Evolutionary conservation across 1,140 invertebrate species (phyloP).

Genomic region (Pseudomyrmex cubaensis): DNA sequence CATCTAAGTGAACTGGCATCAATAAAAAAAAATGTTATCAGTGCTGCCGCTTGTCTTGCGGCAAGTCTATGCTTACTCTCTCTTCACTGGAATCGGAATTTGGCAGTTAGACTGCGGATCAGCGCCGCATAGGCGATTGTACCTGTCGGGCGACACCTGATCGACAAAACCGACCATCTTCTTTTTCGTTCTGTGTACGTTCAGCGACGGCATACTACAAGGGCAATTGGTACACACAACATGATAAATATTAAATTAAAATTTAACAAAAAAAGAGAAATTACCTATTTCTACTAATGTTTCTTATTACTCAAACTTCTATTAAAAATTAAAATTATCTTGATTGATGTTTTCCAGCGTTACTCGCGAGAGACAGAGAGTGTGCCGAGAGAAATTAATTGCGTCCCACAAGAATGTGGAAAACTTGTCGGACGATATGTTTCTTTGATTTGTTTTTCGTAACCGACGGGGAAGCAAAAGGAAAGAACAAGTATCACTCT

Average conservation of each 20-base stretch:
- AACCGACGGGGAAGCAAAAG: not conserved
- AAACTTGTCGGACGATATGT: slow-evolving; percentile 1
- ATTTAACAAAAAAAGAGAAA: too few species aligned
- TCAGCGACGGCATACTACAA: slow-evolving; percentile 85
- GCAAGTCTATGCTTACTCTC: slow-evolving; percentile 1
- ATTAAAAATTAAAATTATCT: slow-evolving; percentile 18
- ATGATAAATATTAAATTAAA: slow-evolving; percentile 29
- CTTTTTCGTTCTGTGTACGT: slow-evolving; percentile 84
- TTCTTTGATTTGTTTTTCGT: slow-evolving; percentile 4
- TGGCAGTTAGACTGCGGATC: slow-evolving; percentile 45
- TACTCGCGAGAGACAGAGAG: slow-evolving; percentile 16
- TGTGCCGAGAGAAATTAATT: slow-evolving; percentile 53
- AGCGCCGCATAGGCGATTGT: slow-evolving; percentile 69
- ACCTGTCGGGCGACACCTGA: slow-evolving; percentile 83
- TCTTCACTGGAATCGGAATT: slow-evolving; percentile 68
- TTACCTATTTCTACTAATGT: too few species aligned
- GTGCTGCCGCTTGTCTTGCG: not conserved
- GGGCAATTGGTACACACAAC: slow-evolving; percentile 62
- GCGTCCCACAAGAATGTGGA: not conserved
- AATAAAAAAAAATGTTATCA: not conserved
- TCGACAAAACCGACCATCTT: slow-evolving; percentile 85
- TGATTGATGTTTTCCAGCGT: slow-evolving; percentile 2
- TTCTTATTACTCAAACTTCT: not conserved
- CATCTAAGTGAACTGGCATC: not conserved
- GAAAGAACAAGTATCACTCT: slow-evolving; percentile 15